A percentile compares a stretch with the other conserved stretches of the same genome.
These are phyloP conservation scores for Chloropsis hardwickii DNA, from an alignment of 2,113 vertebrate genomes.

Conservation along the genomic window DNA sequence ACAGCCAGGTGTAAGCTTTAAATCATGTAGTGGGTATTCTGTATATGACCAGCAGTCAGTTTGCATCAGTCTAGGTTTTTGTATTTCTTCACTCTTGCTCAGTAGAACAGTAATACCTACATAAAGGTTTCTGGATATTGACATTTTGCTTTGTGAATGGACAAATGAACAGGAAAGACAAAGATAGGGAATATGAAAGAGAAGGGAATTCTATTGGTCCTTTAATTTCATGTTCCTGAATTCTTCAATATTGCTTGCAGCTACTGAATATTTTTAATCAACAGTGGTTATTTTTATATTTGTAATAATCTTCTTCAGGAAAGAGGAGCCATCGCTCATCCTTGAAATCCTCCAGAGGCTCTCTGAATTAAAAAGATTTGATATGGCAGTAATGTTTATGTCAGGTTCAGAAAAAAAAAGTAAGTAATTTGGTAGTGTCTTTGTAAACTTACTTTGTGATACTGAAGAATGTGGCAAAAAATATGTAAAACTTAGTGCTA, in stretches of 20 bases:
- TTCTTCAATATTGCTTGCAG: background rate
- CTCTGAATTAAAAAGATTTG: slow-evolving; percentile 85
- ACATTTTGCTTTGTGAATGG: background rate
- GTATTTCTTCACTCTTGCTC: background rate
- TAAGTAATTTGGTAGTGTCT: slow-evolving; percentile 51
- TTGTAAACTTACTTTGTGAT: background rate
- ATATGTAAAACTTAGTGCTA: accelerated
- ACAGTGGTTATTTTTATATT: slow-evolving; percentile 8
- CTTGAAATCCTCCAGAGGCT: slow-evolving; percentile 84
- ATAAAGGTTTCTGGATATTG: background rate
- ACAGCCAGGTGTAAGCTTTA: background rate
- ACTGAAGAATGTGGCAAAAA: background rate
- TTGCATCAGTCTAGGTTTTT: background rate
- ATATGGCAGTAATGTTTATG: slow-evolving; percentile 97
- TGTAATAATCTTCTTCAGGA: slow-evolving; percentile 71
- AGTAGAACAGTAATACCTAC: background rate
- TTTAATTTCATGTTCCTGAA: background rate
- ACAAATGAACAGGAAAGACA: background rate
- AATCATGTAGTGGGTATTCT: background rate
- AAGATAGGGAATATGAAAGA: background rate
- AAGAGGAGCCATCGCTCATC: slow-evolving; percentile 77
- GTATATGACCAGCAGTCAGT: background rate
- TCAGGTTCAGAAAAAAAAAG: slow-evolving; percentile 86
- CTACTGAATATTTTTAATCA: slow-evolving; percentile 2
- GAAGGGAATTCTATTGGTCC: background rate